Conservation (phyloP, 1,140 invertebrate species). For the Neotoxoptera formosana region DNA sequence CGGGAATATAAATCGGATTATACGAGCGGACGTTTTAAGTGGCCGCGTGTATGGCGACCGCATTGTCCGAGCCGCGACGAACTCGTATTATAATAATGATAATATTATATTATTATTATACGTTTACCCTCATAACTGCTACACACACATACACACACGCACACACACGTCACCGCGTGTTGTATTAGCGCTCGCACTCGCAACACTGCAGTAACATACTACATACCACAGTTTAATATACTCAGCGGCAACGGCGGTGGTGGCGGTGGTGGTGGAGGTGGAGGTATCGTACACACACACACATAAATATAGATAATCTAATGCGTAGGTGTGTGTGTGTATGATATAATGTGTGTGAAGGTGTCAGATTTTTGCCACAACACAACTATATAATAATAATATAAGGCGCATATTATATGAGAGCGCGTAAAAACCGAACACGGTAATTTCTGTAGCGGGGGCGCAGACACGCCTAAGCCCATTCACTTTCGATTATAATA, state of each 20-base stretch:
- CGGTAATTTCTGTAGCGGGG: not conserved
- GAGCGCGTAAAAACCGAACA: constrained; percentile 21
- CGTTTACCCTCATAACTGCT: not conserved
- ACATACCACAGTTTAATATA: not conserved
- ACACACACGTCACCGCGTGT: too few relatives aligned
- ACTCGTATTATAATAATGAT: not conserved
- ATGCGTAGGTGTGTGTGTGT: not conserved
- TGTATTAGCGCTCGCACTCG: too few relatives aligned
- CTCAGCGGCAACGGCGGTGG: not conserved
- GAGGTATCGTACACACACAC: not conserved
- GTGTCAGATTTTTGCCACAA: constrained; percentile 41
- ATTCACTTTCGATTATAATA: constrained; percentile 24
- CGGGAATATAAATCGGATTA: constrained; percentile 31
- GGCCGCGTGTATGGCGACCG: constrained; percentile 34
- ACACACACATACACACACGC: too few relatives aligned
- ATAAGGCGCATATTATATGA: not conserved
- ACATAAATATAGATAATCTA: not conserved
- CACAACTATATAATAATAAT: not conserved
- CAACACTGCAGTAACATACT: not conserved
- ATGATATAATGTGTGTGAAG: not conserved
- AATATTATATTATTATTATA: not conserved
- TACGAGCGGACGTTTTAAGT: constrained; percentile 37
- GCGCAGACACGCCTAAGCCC: constrained; percentile 37
- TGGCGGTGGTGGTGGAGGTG: too few relatives aligned
- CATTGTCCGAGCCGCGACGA: not conserved